Evolutionary conservation across 2,797 vertebrate species (phyloP), one percentile per base, ranked within the genome.

Genomic region (Xenopus petersii): DNA sequence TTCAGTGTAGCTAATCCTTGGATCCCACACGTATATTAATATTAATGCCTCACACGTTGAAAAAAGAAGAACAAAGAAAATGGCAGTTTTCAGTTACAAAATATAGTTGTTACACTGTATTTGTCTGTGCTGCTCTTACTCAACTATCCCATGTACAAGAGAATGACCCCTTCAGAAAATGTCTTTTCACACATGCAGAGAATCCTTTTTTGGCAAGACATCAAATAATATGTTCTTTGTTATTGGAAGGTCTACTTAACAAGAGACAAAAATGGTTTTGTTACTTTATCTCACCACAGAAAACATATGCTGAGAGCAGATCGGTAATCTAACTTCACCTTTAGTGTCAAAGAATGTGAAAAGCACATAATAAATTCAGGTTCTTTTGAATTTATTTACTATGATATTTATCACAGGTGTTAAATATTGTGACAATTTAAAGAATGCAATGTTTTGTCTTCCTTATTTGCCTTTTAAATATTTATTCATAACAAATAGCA

Each of bases 1-100:
- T 85, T 74, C 73, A 67, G 64, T 73, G 86, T 87, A 84, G 86
- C 86, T 93, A 93, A 94, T 95, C 92, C 91, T 88, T 82, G 75
- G 81, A 92, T 89, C 89, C 93, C 92, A 92, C 86, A 84, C 90
- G 87, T 91, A 85, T 89, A 92, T 94, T 94, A 93, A 92, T 89
- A 89, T 91, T 91, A 84, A 82, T 83, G 82, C 92, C 83, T 91
- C 88, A 87, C 87, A 85, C 89, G 66, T 86, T 80, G 84, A 83
- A 85, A 89, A 89, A 91, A 87, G 87, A 17, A 83, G 84, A 89
- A 89, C 91, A 87, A 88, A 21, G n/a, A 17, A 84, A 86, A 84
- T 87, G 84, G 86, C 89, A 89, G 88, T 88, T 89, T 85, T 82
- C 67, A 82, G 67, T 83, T 83, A 82, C 82, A 80, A 86, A 87